phyloP scores from a whole-genome alignment of 2,113 vertebrate species.

The Nerophis ophidion region DNA sequence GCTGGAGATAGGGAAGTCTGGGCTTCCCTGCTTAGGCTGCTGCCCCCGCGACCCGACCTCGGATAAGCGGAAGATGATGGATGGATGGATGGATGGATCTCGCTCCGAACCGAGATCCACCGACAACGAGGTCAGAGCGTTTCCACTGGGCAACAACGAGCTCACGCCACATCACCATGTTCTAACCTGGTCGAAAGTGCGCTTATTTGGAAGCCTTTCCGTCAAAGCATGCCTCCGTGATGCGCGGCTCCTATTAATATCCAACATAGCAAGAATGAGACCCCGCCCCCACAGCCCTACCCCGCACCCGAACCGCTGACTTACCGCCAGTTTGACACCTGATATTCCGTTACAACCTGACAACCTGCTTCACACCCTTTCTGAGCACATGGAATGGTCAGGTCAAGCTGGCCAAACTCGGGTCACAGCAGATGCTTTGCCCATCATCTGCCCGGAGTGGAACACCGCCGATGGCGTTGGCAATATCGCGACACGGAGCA shows the following conservation, averaged over 20 bases:
- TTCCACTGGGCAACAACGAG: conserved; percentile 27
- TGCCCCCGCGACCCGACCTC: too few relatives aligned
- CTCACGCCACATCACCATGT: conserved; percentile 37
- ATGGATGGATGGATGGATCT: too few relatives aligned
- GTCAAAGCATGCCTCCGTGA: conserved; percentile 9
- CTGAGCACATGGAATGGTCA: conserved; percentile 20
- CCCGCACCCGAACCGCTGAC: conserved; percentile 13
- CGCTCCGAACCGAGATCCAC: conserved; percentile 11
- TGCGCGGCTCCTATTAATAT: conserved; percentile 10
- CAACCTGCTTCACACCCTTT: conserved; percentile 47
- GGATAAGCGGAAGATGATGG: too few relatives aligned
- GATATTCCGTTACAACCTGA: conserved; percentile 54
- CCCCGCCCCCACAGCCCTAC: conserved; percentile 3
- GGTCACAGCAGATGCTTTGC: conserved; percentile 8
- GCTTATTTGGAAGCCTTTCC: conserved; percentile 35
- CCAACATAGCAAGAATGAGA: neutral
- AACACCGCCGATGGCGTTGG: too few relatives aligned
- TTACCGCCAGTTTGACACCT: conserved; percentile 46
- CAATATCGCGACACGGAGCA: neutral
- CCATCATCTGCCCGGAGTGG: conserved; percentile 6
- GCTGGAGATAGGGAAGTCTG: too few relatives aligned
- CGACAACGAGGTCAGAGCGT: conserved; percentile 56
- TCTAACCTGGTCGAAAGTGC: conserved; percentile 41
- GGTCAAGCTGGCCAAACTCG: conserved; percentile 9
- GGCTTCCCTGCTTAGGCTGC: too few relatives aligned